Percentiles rank a stretch among this genome's conserved stretches.
Evolutionary conservation across 2,113 vertebrate genomes (phyloP).

Genomic region (Prionailurus bengalensis): DNA sequence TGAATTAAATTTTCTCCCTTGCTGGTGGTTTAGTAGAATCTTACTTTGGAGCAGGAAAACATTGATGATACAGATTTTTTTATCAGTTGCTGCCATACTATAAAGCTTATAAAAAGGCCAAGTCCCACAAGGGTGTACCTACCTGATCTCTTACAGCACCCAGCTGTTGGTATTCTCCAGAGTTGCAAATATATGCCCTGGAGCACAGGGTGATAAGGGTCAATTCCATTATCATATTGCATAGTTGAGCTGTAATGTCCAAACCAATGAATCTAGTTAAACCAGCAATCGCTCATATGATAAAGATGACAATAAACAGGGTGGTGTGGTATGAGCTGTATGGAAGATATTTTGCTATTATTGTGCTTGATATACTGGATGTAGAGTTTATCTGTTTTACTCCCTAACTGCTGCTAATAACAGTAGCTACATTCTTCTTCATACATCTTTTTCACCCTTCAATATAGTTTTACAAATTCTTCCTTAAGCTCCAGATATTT

Average conservation of each 20-base stretch:
- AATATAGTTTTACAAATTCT: slow-evolving; percentile 92
- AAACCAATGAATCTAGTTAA: slow-evolving; percentile 94
- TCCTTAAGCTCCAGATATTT: slow-evolving; percentile 91
- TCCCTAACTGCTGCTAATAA: slow-evolving; percentile 95
- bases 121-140: slow-evolving; percentile 91
- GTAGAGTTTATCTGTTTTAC: slow-evolving; percentile 94
- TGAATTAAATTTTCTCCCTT: slow-evolving; percentile 75
- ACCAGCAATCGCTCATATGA: slow-evolving; percentile 94
- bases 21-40: slow-evolving; percentile 71
- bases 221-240: slow-evolving; percentile 97
- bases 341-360: slow-evolving; percentile 99
- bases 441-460: slow-evolving; percentile 96
- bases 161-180: slow-evolving; percentile 96
- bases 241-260: slow-evolving; percentile 95
- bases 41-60: slow-evolving; percentile 90
- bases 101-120: slow-evolving; percentile 95
- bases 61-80: slow-evolving; percentile 93
- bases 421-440: slow-evolving; percentile 95
- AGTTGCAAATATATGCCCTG: slow-evolving; percentile 96
- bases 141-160: slow-evolving; percentile 97
- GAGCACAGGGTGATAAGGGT: slow-evolving; percentile 95
- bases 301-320: slow-evolving; percentile 95
- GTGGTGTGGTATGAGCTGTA: slow-evolving; percentile 95
- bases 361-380: slow-evolving; percentile 98
- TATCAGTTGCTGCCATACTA: slow-evolving; percentile 94